Conservation (phyloP, 92 coral and sea anemone genomes). For the Virgularia gustaviana region DNA sequence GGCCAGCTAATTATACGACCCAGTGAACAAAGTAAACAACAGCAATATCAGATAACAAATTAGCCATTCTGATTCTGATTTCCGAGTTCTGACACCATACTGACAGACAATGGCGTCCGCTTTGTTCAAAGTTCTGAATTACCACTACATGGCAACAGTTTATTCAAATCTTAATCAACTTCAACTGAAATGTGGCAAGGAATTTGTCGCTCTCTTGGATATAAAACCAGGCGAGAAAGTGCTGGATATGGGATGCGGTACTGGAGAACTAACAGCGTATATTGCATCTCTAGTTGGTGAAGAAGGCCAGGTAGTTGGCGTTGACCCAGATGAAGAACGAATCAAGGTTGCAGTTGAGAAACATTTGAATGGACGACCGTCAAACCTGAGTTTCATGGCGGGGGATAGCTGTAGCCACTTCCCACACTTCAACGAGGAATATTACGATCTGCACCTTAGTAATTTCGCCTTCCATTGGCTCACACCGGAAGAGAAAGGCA, state of each 20-base stretch:
- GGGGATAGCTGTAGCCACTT: constrained; percentile 8
- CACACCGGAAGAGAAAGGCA: neutral
- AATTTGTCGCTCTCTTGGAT: neutral
- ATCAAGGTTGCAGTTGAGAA: constrained; percentile 7
- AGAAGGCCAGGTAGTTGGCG: constrained; percentile 9
- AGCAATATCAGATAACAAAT: too few relatives aligned
- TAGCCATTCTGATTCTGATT: too few relatives aligned
- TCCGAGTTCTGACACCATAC: too few relatives aligned
- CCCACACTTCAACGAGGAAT: constrained; percentile 11
- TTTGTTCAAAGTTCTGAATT: neutral
- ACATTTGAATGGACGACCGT: neutral
- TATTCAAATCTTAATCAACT: neutral
- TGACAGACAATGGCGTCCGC: constrained; percentile 9
- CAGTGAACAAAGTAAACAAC: too few relatives aligned
- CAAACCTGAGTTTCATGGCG: neutral
- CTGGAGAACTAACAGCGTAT: neutral
- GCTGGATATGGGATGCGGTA: too few relatives aligned
- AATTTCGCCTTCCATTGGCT: constrained; percentile 9
- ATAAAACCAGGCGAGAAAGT: neutral
- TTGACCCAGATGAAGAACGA: constrained; percentile 2
- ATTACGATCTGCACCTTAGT: neutral
- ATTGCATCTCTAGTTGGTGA: constrained; percentile 15
- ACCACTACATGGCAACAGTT: neutral
- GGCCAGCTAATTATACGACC: too few relatives aligned
- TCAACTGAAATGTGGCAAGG: neutral